These are phyloP conservation scores for Sternotherus odoratus DNA, from an alignment of 2,797 vertebrate species.

Conservation along the genomic window DNA sequence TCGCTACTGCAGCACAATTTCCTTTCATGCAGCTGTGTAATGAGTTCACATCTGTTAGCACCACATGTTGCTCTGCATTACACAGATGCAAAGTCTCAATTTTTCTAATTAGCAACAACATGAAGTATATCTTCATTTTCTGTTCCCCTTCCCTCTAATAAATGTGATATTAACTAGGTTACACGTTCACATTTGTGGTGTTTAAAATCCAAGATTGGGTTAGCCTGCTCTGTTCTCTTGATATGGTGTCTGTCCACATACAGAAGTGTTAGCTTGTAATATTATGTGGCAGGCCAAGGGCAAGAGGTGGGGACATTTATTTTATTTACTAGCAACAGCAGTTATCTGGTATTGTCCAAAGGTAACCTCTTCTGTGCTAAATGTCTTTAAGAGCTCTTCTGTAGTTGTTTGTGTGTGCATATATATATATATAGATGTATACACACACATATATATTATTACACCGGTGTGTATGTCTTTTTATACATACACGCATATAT, in stretches of 20 bases:
- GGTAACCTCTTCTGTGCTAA: not conserved
- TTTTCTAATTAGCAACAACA: slow-evolving; percentile 88
- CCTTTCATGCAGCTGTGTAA: slow-evolving; percentile 84
- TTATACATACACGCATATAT: accelerated
- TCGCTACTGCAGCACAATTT: slow-evolving; percentile 64
- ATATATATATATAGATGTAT: not conserved
- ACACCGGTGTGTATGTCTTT: not conserved
- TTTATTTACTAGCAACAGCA: not conserved
- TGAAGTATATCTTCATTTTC: slow-evolving; percentile 88
- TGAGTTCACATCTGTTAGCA: slow-evolving; percentile 86
- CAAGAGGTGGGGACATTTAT: not conserved
- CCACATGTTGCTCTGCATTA: slow-evolving; percentile 85
- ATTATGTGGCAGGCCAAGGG: slow-evolving; percentile 34
- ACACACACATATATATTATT: not conserved
- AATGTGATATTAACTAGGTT: slow-evolving; percentile 87
- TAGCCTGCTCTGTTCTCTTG: slow-evolving; percentile 67
- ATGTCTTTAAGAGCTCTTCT: not conserved
- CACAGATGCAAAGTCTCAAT: slow-evolving; percentile 87
- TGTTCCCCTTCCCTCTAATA: slow-evolving; percentile 84
- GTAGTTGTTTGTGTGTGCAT: not conserved
- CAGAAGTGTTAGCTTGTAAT: slow-evolving; percentile 32
- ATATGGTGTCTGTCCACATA: slow-evolving; percentile 56
- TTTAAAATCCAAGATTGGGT: slow-evolving; percentile 81
- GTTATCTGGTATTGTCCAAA: not conserved
- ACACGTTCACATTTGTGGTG: slow-evolving; percentile 77